Evolutionary conservation across 1,140 invertebrate genomes (phyloP).

Genomic region (Ceratina calcarata): DNA sequence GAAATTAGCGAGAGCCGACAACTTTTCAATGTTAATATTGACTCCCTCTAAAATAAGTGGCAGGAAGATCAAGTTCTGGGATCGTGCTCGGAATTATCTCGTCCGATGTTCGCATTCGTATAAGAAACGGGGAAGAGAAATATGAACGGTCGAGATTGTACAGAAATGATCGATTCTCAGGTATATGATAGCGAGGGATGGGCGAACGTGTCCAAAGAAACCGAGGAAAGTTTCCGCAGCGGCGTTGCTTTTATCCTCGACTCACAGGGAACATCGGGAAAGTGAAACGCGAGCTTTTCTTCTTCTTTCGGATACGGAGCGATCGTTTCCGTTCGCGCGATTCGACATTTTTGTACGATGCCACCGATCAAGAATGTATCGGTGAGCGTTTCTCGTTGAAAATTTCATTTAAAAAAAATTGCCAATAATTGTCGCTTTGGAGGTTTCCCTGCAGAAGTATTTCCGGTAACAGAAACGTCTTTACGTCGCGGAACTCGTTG

Average conservation of each 20-base stretch:
- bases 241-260: slow-evolving; percentile 37
- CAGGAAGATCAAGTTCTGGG: too few species aligned
- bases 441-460: too few species aligned
- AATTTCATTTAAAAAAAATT: too few species aligned
- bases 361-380: slow-evolving; percentile 59
- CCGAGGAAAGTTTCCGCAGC: not conserved
- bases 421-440: too few species aligned
- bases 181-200: too few species aligned
- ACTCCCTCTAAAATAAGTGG: not conserved
- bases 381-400: not conserved
- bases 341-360: too few species aligned
- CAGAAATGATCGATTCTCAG: slow-evolving; percentile 8
- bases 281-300: slow-evolving; percentile 53
- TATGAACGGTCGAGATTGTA: slow-evolving; percentile 4
- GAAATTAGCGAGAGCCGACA: not conserved
- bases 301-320: slow-evolving; percentile 37
- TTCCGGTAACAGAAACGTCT: too few species aligned
- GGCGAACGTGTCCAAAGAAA: not conserved
- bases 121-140: not conserved
- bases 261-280: slow-evolving; percentile 26
- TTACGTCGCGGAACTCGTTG: too few species aligned
- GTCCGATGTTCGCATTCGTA: not conserved
- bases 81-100: too few species aligned
- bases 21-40: slow-evolving; percentile 1
- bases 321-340: slow-evolving; percentile 64